phyloP scores from a whole-genome alignment of 1,140 invertebrate genomes.

The Lepidotrigona ventralis region DNA sequence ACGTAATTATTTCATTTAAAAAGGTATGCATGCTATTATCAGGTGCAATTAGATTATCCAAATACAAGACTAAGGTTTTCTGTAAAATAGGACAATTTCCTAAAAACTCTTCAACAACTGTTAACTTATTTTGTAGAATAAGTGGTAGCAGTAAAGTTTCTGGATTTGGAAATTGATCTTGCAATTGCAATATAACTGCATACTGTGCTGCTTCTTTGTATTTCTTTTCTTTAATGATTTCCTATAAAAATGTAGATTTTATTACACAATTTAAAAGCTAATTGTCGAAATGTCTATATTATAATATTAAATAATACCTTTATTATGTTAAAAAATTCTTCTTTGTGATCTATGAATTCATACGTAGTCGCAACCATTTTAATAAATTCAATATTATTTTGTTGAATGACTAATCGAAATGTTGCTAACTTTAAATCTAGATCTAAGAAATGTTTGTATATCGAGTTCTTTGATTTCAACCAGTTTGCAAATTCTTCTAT shows the following conservation, averaged over 20 bases:
- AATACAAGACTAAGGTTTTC: constrained; percentile 81
- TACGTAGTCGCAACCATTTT: constrained; percentile 81
- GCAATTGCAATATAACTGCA: constrained; percentile 83
- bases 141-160: constrained; percentile 86
- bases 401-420: constrained; percentile 82
- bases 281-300: background rate
- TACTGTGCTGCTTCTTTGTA: constrained; percentile 86
- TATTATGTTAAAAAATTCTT: constrained; percentile 81
- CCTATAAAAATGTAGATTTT: constrained; percentile 60
- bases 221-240: constrained; percentile 80
- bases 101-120: constrained; percentile 85
- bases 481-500: constrained; percentile 83
- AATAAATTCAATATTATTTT: constrained; percentile 79
- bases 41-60: constrained; percentile 82
- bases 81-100: constrained; percentile 82
- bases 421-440: constrained; percentile 82
- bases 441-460: constrained; percentile 75
- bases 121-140: constrained; percentile 86
- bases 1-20: constrained; percentile 77
- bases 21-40: constrained; percentile 72
- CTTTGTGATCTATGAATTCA: constrained; percentile 79
- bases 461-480: constrained; percentile 70
- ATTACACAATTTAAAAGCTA: constrained; percentile 4
- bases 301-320: constrained; percentile 54
- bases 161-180: constrained; percentile 82